These are phyloP conservation scores for Battus philenor DNA, from an alignment of 1,140 invertebrate species.

Conservation along the genomic window DNA sequence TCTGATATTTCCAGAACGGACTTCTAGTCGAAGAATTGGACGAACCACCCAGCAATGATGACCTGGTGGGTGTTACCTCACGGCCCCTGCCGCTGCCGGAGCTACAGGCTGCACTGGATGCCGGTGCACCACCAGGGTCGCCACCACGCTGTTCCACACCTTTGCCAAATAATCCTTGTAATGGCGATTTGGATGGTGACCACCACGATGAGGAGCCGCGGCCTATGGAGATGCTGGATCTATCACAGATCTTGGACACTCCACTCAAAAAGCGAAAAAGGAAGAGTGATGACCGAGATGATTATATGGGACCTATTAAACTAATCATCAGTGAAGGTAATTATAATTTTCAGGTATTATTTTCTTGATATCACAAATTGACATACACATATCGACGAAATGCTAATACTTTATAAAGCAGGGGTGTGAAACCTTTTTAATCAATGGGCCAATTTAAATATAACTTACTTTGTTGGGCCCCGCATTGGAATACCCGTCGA, in stretches of 20 bases:
- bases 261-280: slow-evolving; percentile 21
- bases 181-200: background rate
- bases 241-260: slow-evolving; percentile 12
- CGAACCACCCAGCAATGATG: background rate
- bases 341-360: no score
- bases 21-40: slow-evolving; percentile 45
- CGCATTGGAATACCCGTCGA: no score
- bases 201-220: background rate
- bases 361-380: no score
- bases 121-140: slow-evolving; percentile 33
- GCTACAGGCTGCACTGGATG: slow-evolving; percentile 39
- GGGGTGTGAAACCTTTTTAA: no score
- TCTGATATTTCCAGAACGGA: slow-evolving; percentile 35
- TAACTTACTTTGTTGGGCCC: no score
- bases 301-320: slow-evolving; percentile 20
- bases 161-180: no score
- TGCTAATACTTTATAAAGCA: no score
- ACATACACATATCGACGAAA: no score
- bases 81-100: slow-evolving; percentile 32
- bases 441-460: no score
- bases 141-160: slow-evolving; percentile 22
- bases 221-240: slow-evolving; percentile 5
- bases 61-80: slow-evolving; percentile 2
- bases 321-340: slow-evolving; percentile 29
- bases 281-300: slow-evolving; percentile 23